These are phyloP conservation scores for Cnemophilus loriae DNA, from an alignment of 2,113 vertebrate genomes.

Conservation along the genomic window DNA sequence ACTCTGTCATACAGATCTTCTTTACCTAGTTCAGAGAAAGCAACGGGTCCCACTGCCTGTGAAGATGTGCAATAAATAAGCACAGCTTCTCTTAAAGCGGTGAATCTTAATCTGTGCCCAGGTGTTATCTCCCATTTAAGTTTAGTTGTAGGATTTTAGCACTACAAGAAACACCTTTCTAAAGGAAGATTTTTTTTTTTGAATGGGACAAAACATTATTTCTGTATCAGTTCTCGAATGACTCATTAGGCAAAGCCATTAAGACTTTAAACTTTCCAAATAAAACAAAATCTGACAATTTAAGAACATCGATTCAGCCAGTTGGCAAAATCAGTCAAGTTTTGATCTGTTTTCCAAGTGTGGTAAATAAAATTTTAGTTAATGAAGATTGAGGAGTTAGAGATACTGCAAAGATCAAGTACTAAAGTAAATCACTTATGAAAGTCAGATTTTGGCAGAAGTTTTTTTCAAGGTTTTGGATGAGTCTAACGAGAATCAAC, in stretches of 20 bases:
- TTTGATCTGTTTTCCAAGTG: background rate
- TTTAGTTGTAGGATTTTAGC: background rate
- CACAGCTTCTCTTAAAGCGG: background rate
- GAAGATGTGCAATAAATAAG: background rate
- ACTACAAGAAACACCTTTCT: background rate
- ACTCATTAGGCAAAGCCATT: background rate
- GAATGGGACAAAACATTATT: background rate
- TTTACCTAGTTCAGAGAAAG: background rate
- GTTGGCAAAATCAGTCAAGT: background rate
- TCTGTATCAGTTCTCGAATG: background rate
- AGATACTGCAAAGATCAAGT: background rate
- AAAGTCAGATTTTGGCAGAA: background rate
- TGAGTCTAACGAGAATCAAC: background rate
- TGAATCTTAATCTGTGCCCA: background rate
- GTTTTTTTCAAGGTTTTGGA: background rate
- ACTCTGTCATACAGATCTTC: background rate
- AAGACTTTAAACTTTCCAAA: background rate
- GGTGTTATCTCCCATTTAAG: background rate
- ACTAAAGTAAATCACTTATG: background rate
- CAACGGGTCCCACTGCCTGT: background rate
- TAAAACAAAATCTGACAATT: background rate
- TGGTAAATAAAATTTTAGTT: background rate
- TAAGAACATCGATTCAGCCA: background rate
- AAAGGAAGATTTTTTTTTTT: background rate
- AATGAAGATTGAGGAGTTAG: background rate